Percentiles rank a stretch among this genome's conserved stretches.
phyloP scores from a whole-genome alignment of 2,888 invertebrate genomes.

The Crepidodera aurea region DNA sequence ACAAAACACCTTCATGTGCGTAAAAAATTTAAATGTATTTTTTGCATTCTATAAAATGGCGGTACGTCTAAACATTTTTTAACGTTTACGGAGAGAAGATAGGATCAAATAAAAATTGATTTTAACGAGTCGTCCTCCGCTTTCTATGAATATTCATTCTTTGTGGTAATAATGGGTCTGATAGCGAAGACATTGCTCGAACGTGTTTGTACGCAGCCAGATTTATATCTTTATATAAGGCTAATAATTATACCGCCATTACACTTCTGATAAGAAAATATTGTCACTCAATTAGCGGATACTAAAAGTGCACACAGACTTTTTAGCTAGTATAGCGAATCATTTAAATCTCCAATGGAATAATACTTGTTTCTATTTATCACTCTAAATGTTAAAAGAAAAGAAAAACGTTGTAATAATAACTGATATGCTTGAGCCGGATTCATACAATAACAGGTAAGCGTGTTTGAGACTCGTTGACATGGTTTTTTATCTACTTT shows the following conservation, averaged over 20 bases:
- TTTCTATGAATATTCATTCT: slow-evolving; percentile 29
- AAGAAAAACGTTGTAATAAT: too few relatives aligned
- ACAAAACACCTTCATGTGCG: too few relatives aligned
- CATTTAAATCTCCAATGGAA: too few relatives aligned
- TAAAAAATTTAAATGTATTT: not conserved
- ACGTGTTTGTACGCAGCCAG: slow-evolving; percentile 25
- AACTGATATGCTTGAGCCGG: too few relatives aligned
- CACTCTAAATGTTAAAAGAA: too few relatives aligned
- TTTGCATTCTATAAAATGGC: not conserved
- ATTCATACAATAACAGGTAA: too few relatives aligned
- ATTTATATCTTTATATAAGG: slow-evolving; percentile 29
- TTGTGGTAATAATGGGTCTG: slow-evolving; percentile 28
- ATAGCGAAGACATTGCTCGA: slow-evolving; percentile 25
- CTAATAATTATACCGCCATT: slow-evolving; percentile 25
- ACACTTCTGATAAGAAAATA: slow-evolving; percentile 26
- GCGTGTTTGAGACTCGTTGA: too few relatives aligned
- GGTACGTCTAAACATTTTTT: slow-evolving; percentile 7
- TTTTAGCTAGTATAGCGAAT: too few relatives aligned
- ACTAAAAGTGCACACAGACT: not conserved
- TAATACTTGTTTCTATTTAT: too few relatives aligned
- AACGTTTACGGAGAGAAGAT: slow-evolving; percentile 16
- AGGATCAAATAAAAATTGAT: slow-evolving; percentile 19
- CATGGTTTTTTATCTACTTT: too few relatives aligned
- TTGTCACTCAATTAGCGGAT: slow-evolving; percentile 28
- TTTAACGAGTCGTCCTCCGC: slow-evolving; percentile 34